A percentile compares a stretch with the other conserved stretches of the same genome.
Evolutionary conservation across 2,888 invertebrate species (phyloP).

Genomic region (Margaritifera margaritifera): DNA sequence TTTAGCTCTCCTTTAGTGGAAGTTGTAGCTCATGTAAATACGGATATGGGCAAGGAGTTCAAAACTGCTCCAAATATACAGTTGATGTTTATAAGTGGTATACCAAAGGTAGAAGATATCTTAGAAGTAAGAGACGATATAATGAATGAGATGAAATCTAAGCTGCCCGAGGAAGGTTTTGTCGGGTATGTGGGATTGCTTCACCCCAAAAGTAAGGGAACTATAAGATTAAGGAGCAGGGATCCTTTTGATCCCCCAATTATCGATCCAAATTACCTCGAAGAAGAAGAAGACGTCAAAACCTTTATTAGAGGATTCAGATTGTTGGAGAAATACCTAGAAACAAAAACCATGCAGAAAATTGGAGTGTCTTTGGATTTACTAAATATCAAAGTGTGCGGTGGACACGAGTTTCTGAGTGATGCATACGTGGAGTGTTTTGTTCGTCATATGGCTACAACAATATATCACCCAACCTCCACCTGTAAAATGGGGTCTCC

Average conservation of each 20-base stretch:
- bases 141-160: background rate
- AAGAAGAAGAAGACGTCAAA: slow-evolving; percentile 59
- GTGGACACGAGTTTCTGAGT: background rate
- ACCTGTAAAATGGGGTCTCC: slow-evolving; percentile 4
- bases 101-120: background rate
- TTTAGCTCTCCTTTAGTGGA: background rate
- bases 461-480: background rate
- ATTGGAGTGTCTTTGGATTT: background rate
- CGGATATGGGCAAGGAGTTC: background rate
- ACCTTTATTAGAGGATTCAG: slow-evolving; percentile 7
- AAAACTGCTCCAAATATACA: background rate
- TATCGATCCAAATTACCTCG: slow-evolving; percentile 92
- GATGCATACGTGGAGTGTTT: slow-evolving; percentile 1
- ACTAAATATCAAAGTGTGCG: background rate
- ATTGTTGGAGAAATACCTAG: background rate
- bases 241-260: slow-evolving; percentile 86
- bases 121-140: background rate
- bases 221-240: slow-evolving; percentile 81
- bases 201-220: slow-evolving; percentile 83
- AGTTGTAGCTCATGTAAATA: background rate
- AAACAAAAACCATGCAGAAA: background rate
- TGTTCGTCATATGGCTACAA: background rate
- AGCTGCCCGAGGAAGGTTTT: slow-evolving; percentile 56
- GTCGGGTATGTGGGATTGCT: slow-evolving; percentile 8
- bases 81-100: background rate